These are phyloP conservation scores for Fopius arisanus DNA, from an alignment of 1,140 invertebrate genomes.

Conservation along the genomic window DNA sequence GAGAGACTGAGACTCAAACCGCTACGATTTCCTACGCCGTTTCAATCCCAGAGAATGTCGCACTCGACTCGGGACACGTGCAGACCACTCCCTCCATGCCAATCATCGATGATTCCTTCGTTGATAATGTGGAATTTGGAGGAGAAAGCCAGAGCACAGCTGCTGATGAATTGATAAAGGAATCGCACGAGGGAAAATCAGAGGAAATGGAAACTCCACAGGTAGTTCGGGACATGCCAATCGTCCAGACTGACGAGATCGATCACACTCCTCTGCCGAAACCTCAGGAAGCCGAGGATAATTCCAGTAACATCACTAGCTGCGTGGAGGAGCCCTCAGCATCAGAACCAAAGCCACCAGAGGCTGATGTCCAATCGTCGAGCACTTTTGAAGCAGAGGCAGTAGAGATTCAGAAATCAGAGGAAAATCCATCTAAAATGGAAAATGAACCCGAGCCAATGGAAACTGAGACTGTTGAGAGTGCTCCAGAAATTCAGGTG, in stretches of 20 bases:
- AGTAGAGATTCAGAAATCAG: not conserved
- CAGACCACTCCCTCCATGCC: slow-evolving; percentile 61
- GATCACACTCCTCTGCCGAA: too few relatives aligned
- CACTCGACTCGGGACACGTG: slow-evolving; percentile 44
- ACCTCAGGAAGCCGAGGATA: too few relatives aligned
- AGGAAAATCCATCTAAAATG: not conserved
- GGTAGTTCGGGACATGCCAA: not conserved
- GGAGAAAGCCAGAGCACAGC: not conserved
- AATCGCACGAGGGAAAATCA: not conserved
- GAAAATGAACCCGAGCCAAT: not conserved
- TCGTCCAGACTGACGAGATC: not conserved
- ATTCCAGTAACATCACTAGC: too few relatives aligned
- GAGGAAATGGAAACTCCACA: not conserved
- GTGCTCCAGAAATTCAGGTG: not conserved
- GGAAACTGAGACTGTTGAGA: not conserved
- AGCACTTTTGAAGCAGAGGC: not conserved
- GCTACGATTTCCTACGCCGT: slow-evolving; percentile 50
- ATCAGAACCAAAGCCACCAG: not conserved
- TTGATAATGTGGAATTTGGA: slow-evolving; percentile 27
- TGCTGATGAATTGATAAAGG: not conserved
- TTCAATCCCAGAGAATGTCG: slow-evolving; percentile 51
- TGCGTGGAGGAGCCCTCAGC: too few relatives aligned
- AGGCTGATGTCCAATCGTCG: not conserved
- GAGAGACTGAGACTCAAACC: slow-evolving; percentile 35
- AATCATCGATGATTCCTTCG: slow-evolving; percentile 58